phyloP scores from a whole-genome alignment of 2,888 invertebrate species.

The Protodeltote pygarga region DNA sequence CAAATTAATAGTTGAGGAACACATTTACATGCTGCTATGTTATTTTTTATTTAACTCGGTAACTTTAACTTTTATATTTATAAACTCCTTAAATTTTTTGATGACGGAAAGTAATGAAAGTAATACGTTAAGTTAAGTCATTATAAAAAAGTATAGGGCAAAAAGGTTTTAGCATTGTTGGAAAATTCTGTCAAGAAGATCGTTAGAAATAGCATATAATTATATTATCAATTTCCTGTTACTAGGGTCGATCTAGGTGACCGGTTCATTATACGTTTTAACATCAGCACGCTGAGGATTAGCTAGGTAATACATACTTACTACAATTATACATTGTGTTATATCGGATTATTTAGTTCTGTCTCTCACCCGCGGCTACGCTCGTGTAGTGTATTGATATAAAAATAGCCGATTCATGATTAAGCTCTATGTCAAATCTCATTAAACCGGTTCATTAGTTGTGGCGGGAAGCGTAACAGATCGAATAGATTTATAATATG shows the following conservation, averaged over 20 bases:
- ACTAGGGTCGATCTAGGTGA: slow-evolving; percentile 45
- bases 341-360: slow-evolving; percentile 51
- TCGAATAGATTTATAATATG: no score
- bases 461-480: no score
- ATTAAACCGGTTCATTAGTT: no score
- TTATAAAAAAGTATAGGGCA: slow-evolving; percentile 20
- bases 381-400: no score
- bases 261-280: slow-evolving; percentile 51
- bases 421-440: no score
- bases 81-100: no score
- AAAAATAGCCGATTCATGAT: no score
- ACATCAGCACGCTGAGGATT: slow-evolving; percentile 45
- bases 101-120: no score
- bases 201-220: slow-evolving; percentile 43
- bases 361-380: no score
- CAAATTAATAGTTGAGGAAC: slow-evolving; percentile 50
- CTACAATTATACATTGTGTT: slow-evolving; percentile 32
- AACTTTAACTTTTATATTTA: not conserved
- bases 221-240: slow-evolving; percentile 44
- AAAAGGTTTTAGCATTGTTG: slow-evolving; percentile 28
- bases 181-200: slow-evolving; percentile 38
- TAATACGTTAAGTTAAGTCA: no score
- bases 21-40: slow-evolving; percentile 29
- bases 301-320: slow-evolving; percentile 47
- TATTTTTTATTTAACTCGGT: slow-evolving; percentile 10